Percentiles rank a stretch among this genome's conserved stretches.
These are phyloP conservation scores for Oryzias woworae DNA, from an alignment of 2,113 vertebrate genomes.

Conservation along the genomic window DNA sequence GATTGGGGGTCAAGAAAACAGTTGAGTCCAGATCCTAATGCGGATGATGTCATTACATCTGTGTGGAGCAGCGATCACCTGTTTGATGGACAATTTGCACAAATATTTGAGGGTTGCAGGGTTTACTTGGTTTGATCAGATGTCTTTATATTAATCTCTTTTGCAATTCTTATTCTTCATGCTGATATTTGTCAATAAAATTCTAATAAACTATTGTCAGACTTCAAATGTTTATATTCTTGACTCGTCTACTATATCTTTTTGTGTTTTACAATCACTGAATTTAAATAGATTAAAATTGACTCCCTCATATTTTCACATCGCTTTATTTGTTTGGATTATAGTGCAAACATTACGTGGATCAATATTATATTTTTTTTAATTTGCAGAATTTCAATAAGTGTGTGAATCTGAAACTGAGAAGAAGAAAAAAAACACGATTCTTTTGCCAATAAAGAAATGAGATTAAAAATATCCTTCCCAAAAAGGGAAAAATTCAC, in stretches of 20 bases:
- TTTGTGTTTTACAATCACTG: too few relatives aligned
- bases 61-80: constrained; percentile 23
- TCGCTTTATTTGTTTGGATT: too few relatives aligned
- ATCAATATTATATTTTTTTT: too few relatives aligned
- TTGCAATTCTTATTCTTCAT: constrained; percentile 46
- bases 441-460: too few relatives aligned
- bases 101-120: not conserved
- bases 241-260: not conserved
- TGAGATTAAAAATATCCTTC: too few relatives aligned
- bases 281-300: too few relatives aligned
- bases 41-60: constrained; percentile 8
- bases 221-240: constrained; percentile 11
- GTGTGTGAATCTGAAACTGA: too few relatives aligned
- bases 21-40: constrained; percentile 44
- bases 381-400: too few relatives aligned
- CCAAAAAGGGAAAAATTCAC: too few relatives aligned
- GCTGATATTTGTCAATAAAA: constrained; percentile 47
- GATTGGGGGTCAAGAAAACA: constrained; percentile 40
- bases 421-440: too few relatives aligned
- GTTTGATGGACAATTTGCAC: constrained; percentile 46
- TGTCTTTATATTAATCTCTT: constrained; percentile 54
- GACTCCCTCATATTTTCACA: too few relatives aligned
- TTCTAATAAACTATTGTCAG: constrained; percentile 55
- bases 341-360: too few relatives aligned
- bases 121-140: constrained; percentile 44